A percentile compares a stretch with the other conserved stretches of the same genome.
Conservation (phyloP, 2,113 vertebrate species). For the Hippolais icterina region DNA sequence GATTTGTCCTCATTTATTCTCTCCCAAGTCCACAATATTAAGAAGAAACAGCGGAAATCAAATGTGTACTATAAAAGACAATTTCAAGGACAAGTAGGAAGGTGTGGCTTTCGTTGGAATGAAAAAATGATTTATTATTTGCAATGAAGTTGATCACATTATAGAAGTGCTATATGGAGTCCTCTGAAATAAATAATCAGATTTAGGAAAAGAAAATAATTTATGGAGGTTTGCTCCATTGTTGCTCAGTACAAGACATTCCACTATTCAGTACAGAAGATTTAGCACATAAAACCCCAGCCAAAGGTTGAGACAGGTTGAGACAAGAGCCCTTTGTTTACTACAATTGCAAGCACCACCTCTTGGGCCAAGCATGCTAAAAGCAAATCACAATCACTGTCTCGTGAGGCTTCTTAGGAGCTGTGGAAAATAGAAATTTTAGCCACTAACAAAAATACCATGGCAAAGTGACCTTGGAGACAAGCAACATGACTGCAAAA, state of each 20-base stretch:
- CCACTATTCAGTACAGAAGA: background rate
- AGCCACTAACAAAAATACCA: background rate
- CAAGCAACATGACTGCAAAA: background rate
- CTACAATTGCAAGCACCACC: background rate
- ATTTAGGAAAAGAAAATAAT: background rate
- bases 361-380: background rate
- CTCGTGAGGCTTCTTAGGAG: background rate
- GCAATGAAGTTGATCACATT: background rate
- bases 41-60: background rate
- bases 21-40: background rate
- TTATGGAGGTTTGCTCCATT: background rate
- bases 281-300: background rate
- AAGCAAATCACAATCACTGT: background rate
- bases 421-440: background rate
- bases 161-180: background rate
- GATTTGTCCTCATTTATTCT: conserved; percentile 24
- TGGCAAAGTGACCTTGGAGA: background rate
- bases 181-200: background rate
- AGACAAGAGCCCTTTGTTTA: background rate
- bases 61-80: background rate
- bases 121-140: background rate
- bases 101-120: background rate
- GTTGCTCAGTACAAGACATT: background rate
- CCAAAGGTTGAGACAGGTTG: background rate
- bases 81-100: background rate